These are phyloP conservation scores for Intellagama lesueurii DNA, from an alignment of 2,797 vertebrate genomes.

Conservation along the genomic window DNA sequence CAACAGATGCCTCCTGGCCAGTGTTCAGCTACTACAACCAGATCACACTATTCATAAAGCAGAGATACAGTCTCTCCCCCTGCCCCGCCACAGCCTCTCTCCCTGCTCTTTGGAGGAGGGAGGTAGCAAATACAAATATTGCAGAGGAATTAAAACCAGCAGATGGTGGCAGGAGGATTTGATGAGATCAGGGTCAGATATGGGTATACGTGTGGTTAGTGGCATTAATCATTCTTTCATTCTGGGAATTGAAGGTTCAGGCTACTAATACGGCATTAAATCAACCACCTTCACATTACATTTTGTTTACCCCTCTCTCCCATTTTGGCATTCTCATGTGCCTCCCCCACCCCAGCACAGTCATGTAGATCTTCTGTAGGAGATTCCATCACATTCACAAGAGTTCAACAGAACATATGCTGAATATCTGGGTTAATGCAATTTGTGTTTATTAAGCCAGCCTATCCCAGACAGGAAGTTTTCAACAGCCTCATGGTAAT, in stretches of 20 bases:
- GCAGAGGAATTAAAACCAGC: conserved; percentile 83
- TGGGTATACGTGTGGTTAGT: conserved; percentile 75
- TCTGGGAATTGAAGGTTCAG: conserved; percentile 71
- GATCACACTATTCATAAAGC: conserved; percentile 75
- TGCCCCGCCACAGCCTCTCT: background rate
- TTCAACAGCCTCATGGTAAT: conserved; percentile 65
- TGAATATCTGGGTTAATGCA: conserved; percentile 78
- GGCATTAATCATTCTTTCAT: conserved; percentile 76
- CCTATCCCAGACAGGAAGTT: conserved; percentile 53
- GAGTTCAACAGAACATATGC: conserved; percentile 76
- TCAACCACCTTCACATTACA: conserved; percentile 73
- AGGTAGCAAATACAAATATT: conserved; percentile 79
- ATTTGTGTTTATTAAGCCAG: conserved; percentile 74
- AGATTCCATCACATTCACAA: conserved; percentile 64
- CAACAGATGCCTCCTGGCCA: conserved; percentile 90
- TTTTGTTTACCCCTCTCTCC: conserved; percentile 69
- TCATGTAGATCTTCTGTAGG: conserved; percentile 30
- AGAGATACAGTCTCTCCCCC: conserved; percentile 42
- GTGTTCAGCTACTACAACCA: conserved; percentile 80
- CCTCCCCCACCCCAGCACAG: conserved; percentile 17
- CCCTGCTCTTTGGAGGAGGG: conserved; percentile 72
- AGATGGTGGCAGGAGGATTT: conserved; percentile 83
- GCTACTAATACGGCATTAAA: conserved; percentile 67
- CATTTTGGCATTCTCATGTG: conserved; percentile 43
- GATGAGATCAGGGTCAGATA: conserved; percentile 82